Conservation (phyloP, 2,113 vertebrate species). For the Piaya cayana region DNA sequence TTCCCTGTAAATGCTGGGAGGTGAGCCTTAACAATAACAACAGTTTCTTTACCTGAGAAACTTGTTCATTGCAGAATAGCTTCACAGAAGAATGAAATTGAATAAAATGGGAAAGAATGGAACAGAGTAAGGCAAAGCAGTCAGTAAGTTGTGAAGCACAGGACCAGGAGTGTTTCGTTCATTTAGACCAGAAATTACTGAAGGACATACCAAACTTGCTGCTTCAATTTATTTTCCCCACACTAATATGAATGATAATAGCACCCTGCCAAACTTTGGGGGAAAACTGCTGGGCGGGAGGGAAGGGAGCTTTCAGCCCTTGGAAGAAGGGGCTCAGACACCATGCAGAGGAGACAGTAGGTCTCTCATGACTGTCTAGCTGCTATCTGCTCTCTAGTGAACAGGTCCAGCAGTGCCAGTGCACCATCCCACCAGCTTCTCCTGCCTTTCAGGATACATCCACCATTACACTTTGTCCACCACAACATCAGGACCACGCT, state of each 20-base stretch:
- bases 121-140: not conserved
- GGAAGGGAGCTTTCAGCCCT: not conserved
- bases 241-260: accelerated
- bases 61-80: not conserved
- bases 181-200: not conserved
- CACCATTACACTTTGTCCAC: not conserved
- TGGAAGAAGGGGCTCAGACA: not conserved
- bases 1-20: not conserved
- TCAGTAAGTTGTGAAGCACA: not conserved
- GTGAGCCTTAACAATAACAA: not conserved
- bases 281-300: not conserved
- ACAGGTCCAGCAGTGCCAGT: not conserved
- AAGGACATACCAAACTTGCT: not conserved
- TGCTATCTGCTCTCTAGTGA: not conserved
- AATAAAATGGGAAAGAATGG: too few species aligned
- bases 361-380: not conserved
- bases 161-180: not conserved
- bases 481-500: not conserved
- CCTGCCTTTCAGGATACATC: not conserved
- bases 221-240: not conserved
- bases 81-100: not conserved
- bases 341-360: not conserved
- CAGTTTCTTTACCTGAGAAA: not conserved
- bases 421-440: not conserved
- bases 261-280: too few species aligned